phyloP scores from a whole-genome alignment of 2,113 vertebrate species.

The Oncorhynchus kisutch region DNA sequence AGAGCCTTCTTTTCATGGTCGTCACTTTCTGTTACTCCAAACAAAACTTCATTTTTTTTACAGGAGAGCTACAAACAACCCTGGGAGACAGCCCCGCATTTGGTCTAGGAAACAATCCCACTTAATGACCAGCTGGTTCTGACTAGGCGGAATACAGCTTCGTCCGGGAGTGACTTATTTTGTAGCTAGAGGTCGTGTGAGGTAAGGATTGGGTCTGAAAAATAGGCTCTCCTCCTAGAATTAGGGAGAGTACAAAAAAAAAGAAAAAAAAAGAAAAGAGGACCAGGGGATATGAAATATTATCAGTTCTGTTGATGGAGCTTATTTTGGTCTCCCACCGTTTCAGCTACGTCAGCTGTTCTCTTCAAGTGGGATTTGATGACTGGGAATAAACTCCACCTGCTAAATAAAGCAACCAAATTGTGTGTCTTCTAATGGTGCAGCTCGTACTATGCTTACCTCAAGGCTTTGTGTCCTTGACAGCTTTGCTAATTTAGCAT shows the following conservation, averaged over 20 bases:
- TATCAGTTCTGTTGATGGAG: conserved; percentile 71
- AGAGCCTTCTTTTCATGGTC: conserved; percentile 16
- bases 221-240: conserved; percentile 43
- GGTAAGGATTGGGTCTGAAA: conserved; percentile 46
- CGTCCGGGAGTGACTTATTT: no score
- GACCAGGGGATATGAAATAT: conserved; percentile 65
- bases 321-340: conserved; percentile 69
- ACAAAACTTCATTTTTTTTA: neutral
- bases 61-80: neutral
- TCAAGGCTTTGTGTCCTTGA: conserved; percentile 50
- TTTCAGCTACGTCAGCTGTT: conserved; percentile 68
- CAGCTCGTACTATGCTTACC: conserved; percentile 52
- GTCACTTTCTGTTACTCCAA: conserved; percentile 16
- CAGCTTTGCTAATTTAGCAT: conserved; percentile 61
- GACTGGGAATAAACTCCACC: conserved; percentile 71
- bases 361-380: conserved; percentile 65
- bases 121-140: neutral
- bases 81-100: neutral
- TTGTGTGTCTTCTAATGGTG: neutral
- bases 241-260: conserved; percentile 9
- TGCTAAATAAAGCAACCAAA: conserved; percentile 67
- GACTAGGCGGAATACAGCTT: neutral
- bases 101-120: neutral
- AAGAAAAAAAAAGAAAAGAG: conserved; percentile 21
- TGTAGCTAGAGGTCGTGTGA: conserved; percentile 4